Base-by-base conservation (phyloP, 1,140 invertebrate species). In the Stegodyphus mimosarum region DNA sequence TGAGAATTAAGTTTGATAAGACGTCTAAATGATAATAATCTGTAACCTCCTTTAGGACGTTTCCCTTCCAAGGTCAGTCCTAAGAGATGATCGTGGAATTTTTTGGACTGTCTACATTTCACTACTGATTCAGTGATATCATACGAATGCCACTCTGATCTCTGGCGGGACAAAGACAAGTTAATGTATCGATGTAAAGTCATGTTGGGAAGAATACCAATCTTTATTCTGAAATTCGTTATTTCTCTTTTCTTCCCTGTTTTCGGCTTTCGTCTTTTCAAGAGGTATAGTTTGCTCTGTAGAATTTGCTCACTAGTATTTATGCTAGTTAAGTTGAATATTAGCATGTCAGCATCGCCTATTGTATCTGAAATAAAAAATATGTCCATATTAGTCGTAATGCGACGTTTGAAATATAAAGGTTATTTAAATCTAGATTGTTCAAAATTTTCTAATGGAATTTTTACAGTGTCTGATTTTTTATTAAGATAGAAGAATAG, bases 311-410 rank as follows among this genome's bases (percentile, higher is more conserved):
- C 90, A 0, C 86, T 87, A 6, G 88, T 52, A 49, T 78, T 73
- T 7, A 91, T 76, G 2, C 90, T 89, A 13, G 88, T 88, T 67
- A 91, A 79, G 85, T 91, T 91, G 88, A 91, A 91, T 15, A 91
- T 83, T 81, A 90, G 74, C 15, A 86, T 70, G 6, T 86, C 77
- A 11, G 52, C 63, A 51, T 67, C 63, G 11, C 63, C 80, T 6
- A 74, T 67, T 9, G 33, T 7, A 33, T 74, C 80, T 83, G 71
- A 67, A 83, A 83, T 13, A 11, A 53, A 83, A 33, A 80, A 48
- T 15, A 69, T 51, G n/a, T 15, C 9, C 55, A 60, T 9, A 60
- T 60, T 60, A 60, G 55, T 60, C 55, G 1, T 15, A 60, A 33
- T 33, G 33, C 33, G 33, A 33, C 33, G 3, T 33, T 33, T 33